Conservation (phyloP, 2,888 invertebrate species). For the Drosophila incognita region DNA sequence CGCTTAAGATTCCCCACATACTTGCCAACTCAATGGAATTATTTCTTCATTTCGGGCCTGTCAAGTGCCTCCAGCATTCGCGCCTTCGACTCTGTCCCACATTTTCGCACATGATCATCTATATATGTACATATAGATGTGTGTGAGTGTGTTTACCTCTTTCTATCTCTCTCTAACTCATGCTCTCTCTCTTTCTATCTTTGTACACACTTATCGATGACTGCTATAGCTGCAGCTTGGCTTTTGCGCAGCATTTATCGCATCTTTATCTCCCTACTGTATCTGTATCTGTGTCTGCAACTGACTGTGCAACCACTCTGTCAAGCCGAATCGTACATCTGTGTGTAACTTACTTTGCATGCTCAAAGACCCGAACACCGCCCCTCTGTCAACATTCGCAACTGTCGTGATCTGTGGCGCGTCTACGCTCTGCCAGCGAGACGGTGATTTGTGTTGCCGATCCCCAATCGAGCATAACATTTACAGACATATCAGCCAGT, state of each 20-base stretch:
- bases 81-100: constrained; percentile 39
- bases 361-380: constrained; percentile 2
- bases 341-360: constrained; percentile 39
- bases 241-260: constrained; percentile 39
- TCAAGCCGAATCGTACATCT: constrained; percentile 16
- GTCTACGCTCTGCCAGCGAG: constrained; percentile 15
- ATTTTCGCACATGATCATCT: constrained; percentile 59
- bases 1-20: constrained; percentile 82
- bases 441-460: constrained; percentile 50
- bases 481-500: constrained; percentile 68
- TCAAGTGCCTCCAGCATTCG: constrained; percentile 72
- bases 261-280: constrained; percentile 34
- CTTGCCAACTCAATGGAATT: constrained; percentile 82
- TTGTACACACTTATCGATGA: constrained; percentile 59
- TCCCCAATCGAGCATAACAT: constrained; percentile 78
- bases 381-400: constrained; percentile 24
- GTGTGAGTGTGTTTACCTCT: constrained; percentile 12
- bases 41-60: constrained; percentile 65
- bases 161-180: constrained; percentile 13
- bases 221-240: constrained; percentile 34
- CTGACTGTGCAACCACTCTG: constrained; percentile 17
- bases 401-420: constrained; percentile 37
- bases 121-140: constrained; percentile 9
- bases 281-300: constrained; percentile 26
- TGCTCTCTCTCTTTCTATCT: constrained; percentile 17